A percentile compares a stretch with the other conserved stretches of the same genome.
Conservation (phyloP, 2,888 invertebrate genomes). For the Apodemia mormo region DNA sequence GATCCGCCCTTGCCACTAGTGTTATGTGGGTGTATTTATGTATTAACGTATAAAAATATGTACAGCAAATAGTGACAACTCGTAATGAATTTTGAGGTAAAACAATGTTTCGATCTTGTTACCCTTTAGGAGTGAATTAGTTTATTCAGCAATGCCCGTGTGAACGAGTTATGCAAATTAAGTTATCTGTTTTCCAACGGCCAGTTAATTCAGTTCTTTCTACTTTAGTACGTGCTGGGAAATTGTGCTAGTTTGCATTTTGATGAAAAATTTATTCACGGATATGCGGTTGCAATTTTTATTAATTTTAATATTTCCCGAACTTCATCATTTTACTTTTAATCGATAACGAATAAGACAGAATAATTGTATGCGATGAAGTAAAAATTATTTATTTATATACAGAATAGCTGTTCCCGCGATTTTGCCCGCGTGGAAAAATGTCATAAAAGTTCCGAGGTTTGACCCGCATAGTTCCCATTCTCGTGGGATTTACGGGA, state of each 20-base stretch:
- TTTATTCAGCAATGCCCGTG: constrained; percentile 60
- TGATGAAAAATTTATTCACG: constrained; percentile 62
- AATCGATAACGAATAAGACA: too few species aligned
- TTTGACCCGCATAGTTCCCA: too few species aligned
- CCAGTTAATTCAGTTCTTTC: constrained; percentile 75
- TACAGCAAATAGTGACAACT: too few species aligned
- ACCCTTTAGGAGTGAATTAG: constrained; percentile 65
- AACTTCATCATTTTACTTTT: neutral
- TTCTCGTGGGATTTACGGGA: too few species aligned
- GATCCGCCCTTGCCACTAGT: too few species aligned
- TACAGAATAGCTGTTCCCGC: too few species aligned
- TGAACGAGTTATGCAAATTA: constrained; percentile 76
- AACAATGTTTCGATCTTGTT: constrained; percentile 47
- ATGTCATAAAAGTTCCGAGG: too few species aligned
- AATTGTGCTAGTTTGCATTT: constrained; percentile 76
- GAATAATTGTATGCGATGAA: too few species aligned
- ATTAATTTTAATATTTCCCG: neutral
- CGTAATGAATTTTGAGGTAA: neutral
- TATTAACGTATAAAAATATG: too few species aligned
- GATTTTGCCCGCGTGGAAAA: too few species aligned
- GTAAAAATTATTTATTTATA: too few species aligned
- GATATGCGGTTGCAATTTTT: constrained; percentile 35
- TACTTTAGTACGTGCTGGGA: constrained; percentile 50
- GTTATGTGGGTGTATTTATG: too few species aligned
- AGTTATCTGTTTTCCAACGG: constrained; percentile 75